Percentiles rank a stretch among this genome's conserved stretches.
These are phyloP conservation scores for Octodon degus DNA, from an alignment of 2,113 vertebrate genomes.

Conservation along the genomic window DNA sequence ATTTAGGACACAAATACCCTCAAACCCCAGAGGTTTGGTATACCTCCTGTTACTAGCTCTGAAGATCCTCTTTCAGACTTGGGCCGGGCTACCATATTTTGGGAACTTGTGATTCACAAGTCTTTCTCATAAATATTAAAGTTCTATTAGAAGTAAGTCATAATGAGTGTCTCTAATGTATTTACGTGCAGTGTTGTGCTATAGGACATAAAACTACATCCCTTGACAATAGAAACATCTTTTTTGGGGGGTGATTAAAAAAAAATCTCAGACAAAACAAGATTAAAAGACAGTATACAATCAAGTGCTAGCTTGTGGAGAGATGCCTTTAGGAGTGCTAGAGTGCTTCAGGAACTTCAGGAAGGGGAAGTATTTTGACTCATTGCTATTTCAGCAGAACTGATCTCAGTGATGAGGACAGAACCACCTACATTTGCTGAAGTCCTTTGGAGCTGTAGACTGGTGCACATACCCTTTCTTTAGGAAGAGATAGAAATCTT, in stretches of 20 bases:
- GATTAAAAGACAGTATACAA: constrained; percentile 50
- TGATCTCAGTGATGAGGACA: constrained; percentile 53
- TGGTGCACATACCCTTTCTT: constrained; percentile 63
- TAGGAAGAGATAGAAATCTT: constrained; percentile 79
- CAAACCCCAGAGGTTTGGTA: neutral
- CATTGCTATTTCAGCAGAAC: constrained; percentile 53
- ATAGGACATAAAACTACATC: neutral
- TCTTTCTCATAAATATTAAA: neutral
- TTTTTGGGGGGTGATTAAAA: neutral
- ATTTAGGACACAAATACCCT: constrained; percentile 9
- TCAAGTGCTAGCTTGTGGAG: constrained; percentile 71
- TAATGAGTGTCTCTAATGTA: neutral
- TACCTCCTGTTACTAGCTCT: neutral
- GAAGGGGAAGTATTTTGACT: constrained; percentile 41
- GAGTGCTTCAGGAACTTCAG: constrained; percentile 57
- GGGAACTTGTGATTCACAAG: constrained; percentile 9
- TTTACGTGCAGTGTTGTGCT: neutral
- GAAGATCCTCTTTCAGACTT: constrained; percentile 2
- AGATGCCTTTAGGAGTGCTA: constrained; percentile 41
- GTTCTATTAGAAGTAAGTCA: constrained; percentile 19
- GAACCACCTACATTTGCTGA: constrained; percentile 53
- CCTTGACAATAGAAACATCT: constrained; percentile 18
- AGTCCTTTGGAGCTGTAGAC: constrained; percentile 75
- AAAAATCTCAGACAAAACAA: constrained; percentile 33
- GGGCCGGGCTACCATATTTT: neutral